These are phyloP conservation scores for Lagothrix lagotricha DNA, from an alignment of 2,797 vertebrate species.

Conservation along the genomic window DNA sequence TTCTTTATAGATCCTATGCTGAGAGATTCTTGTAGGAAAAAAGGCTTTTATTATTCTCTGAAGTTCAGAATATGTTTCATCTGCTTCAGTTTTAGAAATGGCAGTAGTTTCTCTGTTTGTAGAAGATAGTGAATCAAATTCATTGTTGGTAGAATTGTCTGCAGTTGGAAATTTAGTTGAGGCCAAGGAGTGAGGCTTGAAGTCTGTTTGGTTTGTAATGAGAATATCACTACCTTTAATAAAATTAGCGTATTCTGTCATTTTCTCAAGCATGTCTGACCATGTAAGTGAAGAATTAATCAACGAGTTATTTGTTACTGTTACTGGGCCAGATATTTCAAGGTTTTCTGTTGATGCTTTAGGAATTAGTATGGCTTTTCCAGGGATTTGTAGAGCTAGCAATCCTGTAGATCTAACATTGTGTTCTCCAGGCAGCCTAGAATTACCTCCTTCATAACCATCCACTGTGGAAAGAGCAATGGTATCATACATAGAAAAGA, in stretches of 20 bases:
- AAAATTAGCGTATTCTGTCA: neutral
- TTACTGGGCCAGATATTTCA: neutral
- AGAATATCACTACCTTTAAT: neutral
- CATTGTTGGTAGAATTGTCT: neutral
- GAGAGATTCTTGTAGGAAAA: neutral
- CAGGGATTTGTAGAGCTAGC: neutral
- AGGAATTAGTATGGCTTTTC: neutral
- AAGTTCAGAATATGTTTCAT: neutral
- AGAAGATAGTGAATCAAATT: neutral
- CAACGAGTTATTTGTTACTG: neutral
- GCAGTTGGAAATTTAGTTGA: neutral
- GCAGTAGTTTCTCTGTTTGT: neutral
- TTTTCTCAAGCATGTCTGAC: neutral
- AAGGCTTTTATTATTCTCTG: neutral
- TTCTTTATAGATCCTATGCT: neutral
- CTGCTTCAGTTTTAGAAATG: neutral
- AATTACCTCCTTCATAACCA: neutral
- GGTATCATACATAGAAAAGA: neutral
- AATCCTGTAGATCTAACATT: neutral
- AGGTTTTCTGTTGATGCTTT: neutral
- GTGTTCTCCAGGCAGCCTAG: neutral
- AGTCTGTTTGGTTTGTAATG: neutral
- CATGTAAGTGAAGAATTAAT: neutral
- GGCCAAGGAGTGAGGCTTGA: neutral
- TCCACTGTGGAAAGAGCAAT: neutral